These are phyloP conservation scores for Furcula furcula DNA, from an alignment of 2,888 invertebrate genomes.

Conservation along the genomic window DNA sequence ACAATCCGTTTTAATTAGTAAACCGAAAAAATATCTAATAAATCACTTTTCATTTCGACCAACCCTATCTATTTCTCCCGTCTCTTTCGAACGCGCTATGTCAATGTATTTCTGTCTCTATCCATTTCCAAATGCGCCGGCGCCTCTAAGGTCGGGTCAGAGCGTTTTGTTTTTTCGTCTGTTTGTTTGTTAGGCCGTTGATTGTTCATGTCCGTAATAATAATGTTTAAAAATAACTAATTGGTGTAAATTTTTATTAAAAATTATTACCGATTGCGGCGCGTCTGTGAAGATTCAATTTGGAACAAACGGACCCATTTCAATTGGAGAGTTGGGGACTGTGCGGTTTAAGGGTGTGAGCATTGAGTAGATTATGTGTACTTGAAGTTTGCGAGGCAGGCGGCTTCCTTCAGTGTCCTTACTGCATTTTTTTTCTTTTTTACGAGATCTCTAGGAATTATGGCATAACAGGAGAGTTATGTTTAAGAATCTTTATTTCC, in stretches of 20 bases:
- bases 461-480: no score
- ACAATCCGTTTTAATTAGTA: not conserved
- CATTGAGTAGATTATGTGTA: no score
- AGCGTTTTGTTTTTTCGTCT: slow-evolving; percentile 61
- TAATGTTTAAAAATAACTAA: slow-evolving; percentile 73
- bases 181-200: slow-evolving; percentile 65
- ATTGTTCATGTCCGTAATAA: slow-evolving; percentile 70
- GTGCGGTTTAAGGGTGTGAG: no score
- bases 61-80: slow-evolving; percentile 20
- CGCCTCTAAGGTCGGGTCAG: slow-evolving; percentile 77
- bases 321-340: no score
- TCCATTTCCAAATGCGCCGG: slow-evolving; percentile 47
- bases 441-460: no score
- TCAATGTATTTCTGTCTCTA: slow-evolving; percentile 25
- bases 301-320: no score
- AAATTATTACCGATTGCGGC: slow-evolving; percentile 42
- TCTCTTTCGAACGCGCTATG: slow-evolving; percentile 28
- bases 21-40: not conserved
- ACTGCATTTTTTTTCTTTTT: no score
- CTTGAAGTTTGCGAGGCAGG: no score
- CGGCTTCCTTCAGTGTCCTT: no score
- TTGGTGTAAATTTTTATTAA: slow-evolving; percentile 78
- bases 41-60: slow-evolving; percentile 9
- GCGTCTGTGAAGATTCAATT: slow-evolving; percentile 1
- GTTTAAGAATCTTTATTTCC: no score